Evolutionary conservation across 2,113 vertebrate genomes (phyloP), one percentile per base, ranked within the genome.

Genomic region (Limnothrissa miodon): DNA sequence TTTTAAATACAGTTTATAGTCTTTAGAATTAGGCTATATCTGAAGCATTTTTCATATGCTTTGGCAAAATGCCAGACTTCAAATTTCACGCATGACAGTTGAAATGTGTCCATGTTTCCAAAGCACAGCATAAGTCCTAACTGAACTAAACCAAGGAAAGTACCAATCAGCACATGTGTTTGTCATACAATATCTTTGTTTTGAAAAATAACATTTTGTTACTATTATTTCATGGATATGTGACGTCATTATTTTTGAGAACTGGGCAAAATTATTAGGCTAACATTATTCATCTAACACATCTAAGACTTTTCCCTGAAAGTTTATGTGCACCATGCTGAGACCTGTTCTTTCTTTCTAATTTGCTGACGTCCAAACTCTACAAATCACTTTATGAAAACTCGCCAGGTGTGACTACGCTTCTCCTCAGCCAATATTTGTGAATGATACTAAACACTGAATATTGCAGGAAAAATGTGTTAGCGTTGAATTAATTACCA

Each of bases 41-140:
- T 48, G 83, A 79, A 80, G 74, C 84, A 84, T 42, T 51, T 85
- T 86, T 29, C 66, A 39, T 84, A 87, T 87, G 59, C 59, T 87
- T 87, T 88, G 78, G 86, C 82, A 78, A 78, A 56, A 78, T 42
- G 25, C 79, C 79, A 82, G 44, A 79, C 29, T 59, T 85, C 23
- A 79, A 66, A 85, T 85, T 82, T 88, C 46, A 81, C 56, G 45
- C 59, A 45, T 62, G 78, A 88, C 83, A 62, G 36, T 83, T 74
- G 39, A 39, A 87, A 85, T 70, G 45, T 46, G 45, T 87, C 59
- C 51, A 29, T 81, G 66, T 81, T 81, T 82, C 83, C 79, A 81
- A 85, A 84, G 79, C 78, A 45, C 19, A 44, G 36, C 15, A 78
- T 79, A 59, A 80, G n/a, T 44, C 46, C 39, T 81, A 70, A 83